Base-by-base conservation (phyloP, 2,797 vertebrate species). In the Sebastes hubbsi region DNA sequence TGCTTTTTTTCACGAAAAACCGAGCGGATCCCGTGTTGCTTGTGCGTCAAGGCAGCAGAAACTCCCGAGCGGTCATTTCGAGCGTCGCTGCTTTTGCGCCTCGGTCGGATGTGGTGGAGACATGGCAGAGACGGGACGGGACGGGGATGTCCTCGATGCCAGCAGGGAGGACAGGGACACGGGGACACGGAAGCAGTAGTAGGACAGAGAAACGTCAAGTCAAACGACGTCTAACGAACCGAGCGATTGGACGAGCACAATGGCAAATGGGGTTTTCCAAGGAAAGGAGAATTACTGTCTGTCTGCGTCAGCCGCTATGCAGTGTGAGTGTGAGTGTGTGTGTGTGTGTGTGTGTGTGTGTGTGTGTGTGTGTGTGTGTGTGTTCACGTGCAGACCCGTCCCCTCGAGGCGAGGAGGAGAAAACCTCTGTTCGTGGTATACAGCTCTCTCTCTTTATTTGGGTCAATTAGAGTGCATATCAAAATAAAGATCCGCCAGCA, bases 381-480 rank as follows among this genome's bases (percentile, higher is more conserved):
- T 55, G 54, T 55, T 71, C 69, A 82, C 61, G 81, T 72, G 80
- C 72, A 63, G 75, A 72, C 61, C 85, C 68, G 79, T 90, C 85
- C 94, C 95, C 94, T 87, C 76, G 81, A 93, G 94, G 94, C 93
- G 65, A 52, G 77, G 75, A 52, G 77, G 73, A 92, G 82, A 91
- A 91, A 92, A 92, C 88, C 88, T 89, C 88, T 87, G 88, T 88
- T 91, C 87, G 85, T 87, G 90, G 85, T 38, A 38, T 86, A 76
- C 64, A 70, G 78, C 64, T 38, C 36, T 14, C 36, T 30, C 87
- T 93, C 91, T 94, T 94, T 97, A 97, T 97, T 94, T 96, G 95
- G 96, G 96, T 97, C 96, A 97, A 96, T 96, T 96, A 95, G 91
- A 91, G 92, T 95, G 93, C 94, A 96, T 95, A 96, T 95, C 91